Evolutionary conservation across 2,888 invertebrate species (phyloP).

Genomic region (Malacosoma neustria): DNA sequence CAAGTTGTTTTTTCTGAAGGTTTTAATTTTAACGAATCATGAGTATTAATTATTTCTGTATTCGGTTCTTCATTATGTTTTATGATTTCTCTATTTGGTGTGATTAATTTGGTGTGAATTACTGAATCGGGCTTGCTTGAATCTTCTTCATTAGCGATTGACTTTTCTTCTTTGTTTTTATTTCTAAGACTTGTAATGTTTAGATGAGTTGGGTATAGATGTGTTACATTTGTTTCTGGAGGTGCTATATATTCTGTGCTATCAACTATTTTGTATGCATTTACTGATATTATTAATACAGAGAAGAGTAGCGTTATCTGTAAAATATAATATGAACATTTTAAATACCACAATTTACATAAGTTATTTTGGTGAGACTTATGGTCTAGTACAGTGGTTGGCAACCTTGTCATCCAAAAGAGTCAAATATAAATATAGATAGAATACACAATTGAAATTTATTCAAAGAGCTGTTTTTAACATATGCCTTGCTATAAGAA

Average conservation of each 20-base stretch:
- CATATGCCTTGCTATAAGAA: no score
- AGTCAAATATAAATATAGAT: no score
- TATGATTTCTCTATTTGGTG: no score
- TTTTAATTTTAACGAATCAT: slow-evolving; percentile 3
- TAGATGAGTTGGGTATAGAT: slow-evolving; percentile 39
- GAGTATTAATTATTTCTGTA: slow-evolving; percentile 8
- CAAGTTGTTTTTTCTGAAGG: slow-evolving; percentile 23
- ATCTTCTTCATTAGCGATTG: slow-evolving; percentile 6
- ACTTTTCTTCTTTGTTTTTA: slow-evolving; percentile 6
- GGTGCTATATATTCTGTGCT: slow-evolving; percentile 24
- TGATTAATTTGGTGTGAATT: no score
- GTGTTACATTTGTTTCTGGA: slow-evolving; percentile 36
- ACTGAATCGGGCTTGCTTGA: no score
- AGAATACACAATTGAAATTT: no score
- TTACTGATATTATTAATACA: background rate
- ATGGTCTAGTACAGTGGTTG: no score
- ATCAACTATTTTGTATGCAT: slow-evolving; percentile 23
- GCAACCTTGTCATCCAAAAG: no score
- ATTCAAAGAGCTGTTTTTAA: no score
- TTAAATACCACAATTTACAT: no score
- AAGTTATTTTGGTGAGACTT: no score
- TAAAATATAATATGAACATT: no score
- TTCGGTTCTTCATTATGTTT: background rate
- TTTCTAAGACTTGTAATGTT: slow-evolving; percentile 12
- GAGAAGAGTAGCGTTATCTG: background rate